Evolutionary conservation across 2,888 invertebrate genomes (phyloP).

Genomic region (Unio delphinus): DNA sequence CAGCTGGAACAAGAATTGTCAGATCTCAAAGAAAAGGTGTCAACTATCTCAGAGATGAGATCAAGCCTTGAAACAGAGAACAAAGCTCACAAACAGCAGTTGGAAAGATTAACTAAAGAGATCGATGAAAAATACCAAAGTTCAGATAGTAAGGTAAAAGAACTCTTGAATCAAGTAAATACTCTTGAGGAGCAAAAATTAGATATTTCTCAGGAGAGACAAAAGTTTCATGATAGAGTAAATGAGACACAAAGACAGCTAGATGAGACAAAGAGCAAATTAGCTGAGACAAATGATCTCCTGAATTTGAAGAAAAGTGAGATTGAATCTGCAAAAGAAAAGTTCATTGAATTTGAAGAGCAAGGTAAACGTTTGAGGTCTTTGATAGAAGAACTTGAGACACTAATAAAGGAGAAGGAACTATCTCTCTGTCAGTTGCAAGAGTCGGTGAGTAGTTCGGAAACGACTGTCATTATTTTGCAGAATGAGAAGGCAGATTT

Average conservation of each 20-base stretch:
- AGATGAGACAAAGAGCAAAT: conserved; percentile 22
- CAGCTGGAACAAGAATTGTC: conserved; percentile 29
- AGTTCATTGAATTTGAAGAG: conserved; percentile 7
- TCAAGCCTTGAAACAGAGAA: conserved; percentile 28
- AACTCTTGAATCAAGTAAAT: conserved; percentile 23
- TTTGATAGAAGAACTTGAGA: conserved; percentile 5
- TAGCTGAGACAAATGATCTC: conserved; percentile 42
- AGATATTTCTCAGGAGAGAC: conserved; percentile 29
- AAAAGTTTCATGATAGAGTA: conserved; percentile 19
- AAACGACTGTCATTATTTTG: not conserved
- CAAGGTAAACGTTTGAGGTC: conserved; percentile 10
- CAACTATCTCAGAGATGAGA: conserved; percentile 12
- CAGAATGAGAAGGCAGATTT: conserved; percentile 1
- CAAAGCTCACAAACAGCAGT: conserved; percentile 21
- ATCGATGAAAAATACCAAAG: conserved; percentile 31
- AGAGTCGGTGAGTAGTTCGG: conserved; percentile 9
- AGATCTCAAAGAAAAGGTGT: conserved; percentile 18
- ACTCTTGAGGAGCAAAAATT: conserved; percentile 26
- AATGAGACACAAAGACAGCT: conserved; percentile 22
- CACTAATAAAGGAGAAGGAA: conserved; percentile 13
- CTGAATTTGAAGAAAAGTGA: conserved; percentile 38
- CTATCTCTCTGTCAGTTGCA: conserved; percentile 13
- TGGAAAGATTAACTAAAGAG: conserved; percentile 38
- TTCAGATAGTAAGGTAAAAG: conserved; percentile 30
- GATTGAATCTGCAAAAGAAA: conserved; percentile 17